Percentiles rank a stretch among this genome's conserved stretches.
phyloP scores from a whole-genome alignment of 1,140 invertebrate genomes.

The Trichomalopsis sarcophagae region DNA sequence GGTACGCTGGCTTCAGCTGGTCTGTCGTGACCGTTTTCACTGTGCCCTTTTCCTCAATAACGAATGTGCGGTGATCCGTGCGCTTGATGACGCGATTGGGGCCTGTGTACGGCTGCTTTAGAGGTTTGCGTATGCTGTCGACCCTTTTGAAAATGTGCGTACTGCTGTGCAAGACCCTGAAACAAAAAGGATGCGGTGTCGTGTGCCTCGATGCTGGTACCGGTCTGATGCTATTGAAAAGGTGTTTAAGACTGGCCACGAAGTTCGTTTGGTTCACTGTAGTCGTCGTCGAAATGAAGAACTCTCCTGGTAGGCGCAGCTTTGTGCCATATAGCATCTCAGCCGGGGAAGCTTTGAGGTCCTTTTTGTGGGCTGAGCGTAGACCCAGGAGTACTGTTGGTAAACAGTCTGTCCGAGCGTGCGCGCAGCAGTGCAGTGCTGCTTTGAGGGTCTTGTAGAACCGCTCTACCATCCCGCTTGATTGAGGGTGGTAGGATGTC shows the following conservation, averaged over 20 bases:
- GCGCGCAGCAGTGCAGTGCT: background rate
- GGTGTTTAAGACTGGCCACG: background rate
- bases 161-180: no score
- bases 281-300: background rate
- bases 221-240: background rate
- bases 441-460: conserved; percentile 10
- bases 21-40: background rate
- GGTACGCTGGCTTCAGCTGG: background rate
- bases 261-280: background rate
- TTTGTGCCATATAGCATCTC: conserved; percentile 56
- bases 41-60: background rate
- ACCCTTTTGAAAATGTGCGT: no score
- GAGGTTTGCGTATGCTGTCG: no score
- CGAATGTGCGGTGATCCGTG: no score
- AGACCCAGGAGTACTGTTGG: conserved; percentile 54
- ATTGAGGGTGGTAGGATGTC: conserved; percentile 17
- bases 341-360: conserved; percentile 52
- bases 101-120: no score
- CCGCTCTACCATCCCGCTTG: conserved; percentile 18
- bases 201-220: no score
- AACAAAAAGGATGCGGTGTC: no score
- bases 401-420: conserved; percentile 42
- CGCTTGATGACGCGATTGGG: no score
- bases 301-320: conserved; percentile 59
- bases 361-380: conserved; percentile 54